Base-by-base conservation (phyloP, 2,797 vertebrate species). In the Pristis pectinata region DNA sequence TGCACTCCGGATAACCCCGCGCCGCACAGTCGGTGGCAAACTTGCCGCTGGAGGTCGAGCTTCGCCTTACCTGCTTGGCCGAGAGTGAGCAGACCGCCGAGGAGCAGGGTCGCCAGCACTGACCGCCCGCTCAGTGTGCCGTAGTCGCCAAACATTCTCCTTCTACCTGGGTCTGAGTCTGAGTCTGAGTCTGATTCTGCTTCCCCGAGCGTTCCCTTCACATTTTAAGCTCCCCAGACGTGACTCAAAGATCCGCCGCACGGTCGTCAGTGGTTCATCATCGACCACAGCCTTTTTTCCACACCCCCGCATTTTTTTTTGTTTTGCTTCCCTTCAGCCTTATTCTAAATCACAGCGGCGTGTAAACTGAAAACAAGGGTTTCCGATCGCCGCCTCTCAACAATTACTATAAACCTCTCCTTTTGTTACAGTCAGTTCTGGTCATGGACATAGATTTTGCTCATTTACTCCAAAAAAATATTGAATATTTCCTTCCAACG, bases 21-120 rank as follows among this genome's bases (percentile, higher is more conserved):
- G 4, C 64, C 64, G 64, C 64, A 22, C 22, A 22, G 22, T 22
- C 22, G 24, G 3, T 24, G 70, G 6, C 70, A 27, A 72, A 72
- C 70, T 27, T 72, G 70, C 70, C 70, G 22, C 1, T 49, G 15
- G 64, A 15, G 17, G 22, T 64, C 2, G 64, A 67, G 0, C 44
- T 70, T 10, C 53, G 93, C 94, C 96, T 95, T 94, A 97, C 97
- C 96, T 95, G 97, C 96, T 0, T 7, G 67, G 94, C 95, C 0
- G 61, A 95, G 93, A 1, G 96, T 95, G 94, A 96, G 49, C 0
- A 76, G 24, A 1, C 10, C 44, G 3, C 95, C 95, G 77, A 83
- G 95, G 94, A 96, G 15, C 56, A 97, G 53, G 22, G 19, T 27
- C 34, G 64, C 19, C 2, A 91, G n/a, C 56, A 64, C 37, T 8